Evolutionary conservation across 2,113 vertebrate genomes (phyloP).

Genomic region (Rhodinocichla rosea): DNA sequence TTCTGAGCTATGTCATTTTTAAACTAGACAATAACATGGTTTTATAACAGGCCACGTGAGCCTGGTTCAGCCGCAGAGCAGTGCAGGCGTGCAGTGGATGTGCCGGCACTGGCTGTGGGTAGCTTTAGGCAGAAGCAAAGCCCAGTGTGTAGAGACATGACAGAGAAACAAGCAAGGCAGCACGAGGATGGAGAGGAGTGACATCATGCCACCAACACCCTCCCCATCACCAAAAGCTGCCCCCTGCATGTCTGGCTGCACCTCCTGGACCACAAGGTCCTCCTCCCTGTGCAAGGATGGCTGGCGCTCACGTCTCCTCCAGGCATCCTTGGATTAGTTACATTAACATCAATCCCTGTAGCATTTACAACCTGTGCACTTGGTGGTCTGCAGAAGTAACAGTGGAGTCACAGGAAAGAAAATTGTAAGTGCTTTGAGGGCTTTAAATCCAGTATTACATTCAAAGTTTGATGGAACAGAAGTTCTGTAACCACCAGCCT

Average conservation of each 20-base stretch:
- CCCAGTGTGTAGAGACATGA: background rate
- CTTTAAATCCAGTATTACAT: background rate
- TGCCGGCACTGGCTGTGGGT: background rate
- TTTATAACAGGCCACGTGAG: conserved; percentile 35
- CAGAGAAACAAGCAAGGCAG: background rate
- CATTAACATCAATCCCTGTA: background rate
- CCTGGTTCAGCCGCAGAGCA: background rate
- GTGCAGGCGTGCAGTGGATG: background rate
- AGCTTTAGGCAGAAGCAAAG: background rate
- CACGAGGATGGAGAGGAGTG: background rate
- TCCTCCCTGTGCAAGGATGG: background rate
- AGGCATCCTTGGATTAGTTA: background rate
- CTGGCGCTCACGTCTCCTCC: fast-evolving
- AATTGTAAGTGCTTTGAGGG: background rate
- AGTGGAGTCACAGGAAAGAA: background rate
- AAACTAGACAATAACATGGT: conserved; percentile 12
- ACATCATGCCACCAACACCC: background rate
- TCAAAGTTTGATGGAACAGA: background rate
- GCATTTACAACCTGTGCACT: background rate
- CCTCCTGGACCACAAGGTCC: background rate
- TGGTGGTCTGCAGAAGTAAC: background rate
- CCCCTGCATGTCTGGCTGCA: background rate
- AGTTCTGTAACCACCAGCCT: background rate
- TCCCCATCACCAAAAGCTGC: background rate
- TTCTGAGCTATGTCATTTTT: conserved; percentile 2